Base-by-base conservation (phyloP, 2,888 invertebrate genomes). In the Neoaliturus tenellus region DNA sequence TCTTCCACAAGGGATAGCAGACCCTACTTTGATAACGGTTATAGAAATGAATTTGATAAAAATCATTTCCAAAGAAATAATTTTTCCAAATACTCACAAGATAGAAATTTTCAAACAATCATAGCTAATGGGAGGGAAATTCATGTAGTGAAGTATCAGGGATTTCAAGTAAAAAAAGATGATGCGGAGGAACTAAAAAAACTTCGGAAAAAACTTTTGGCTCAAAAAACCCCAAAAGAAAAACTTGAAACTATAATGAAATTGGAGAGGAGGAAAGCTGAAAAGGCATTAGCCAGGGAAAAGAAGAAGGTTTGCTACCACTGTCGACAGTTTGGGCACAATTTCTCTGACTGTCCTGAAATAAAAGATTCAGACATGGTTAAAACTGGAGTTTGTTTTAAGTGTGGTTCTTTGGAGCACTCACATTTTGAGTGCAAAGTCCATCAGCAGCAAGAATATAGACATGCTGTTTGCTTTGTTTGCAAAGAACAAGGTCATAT, bases 331-430 rank as follows among this genome's bases (percentile, higher is more conserved):
- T 93, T 94, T 8, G 97, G 97, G 0, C 98, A 98, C 89, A 93
- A 94, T 87, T 91, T 97, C 41, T 94, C 96, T 0, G 95, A 97
- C 85, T 98, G 98, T 91, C 97, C 97, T 0, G 93, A 95, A 75
- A 88, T 94, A 17, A 91, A 90, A 23, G 86, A 88, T 81, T 90
- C 91, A 2, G 91, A 92, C 83, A 87, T 88, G 12, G 89, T 91
- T 0, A 92, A 91, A 5, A 93, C 93, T 75, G 96, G 96, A 8
- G 93, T 97, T 73, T 97, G 97, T 89, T 97, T 96, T 89, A 97
- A 97, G 90, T 98, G 98, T 90, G 98, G 98, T 0, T 97, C 97
- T 0, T 96, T 96, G 4, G 97, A 97, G 89, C 98, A 98, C 89
- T 94, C 93, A 14, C 94, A 95, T 88, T 94, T 94, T 89, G 93